Evolutionary conservation across 2,797 vertebrate genomes (phyloP).

Genomic region (Emys orbicularis): DNA sequence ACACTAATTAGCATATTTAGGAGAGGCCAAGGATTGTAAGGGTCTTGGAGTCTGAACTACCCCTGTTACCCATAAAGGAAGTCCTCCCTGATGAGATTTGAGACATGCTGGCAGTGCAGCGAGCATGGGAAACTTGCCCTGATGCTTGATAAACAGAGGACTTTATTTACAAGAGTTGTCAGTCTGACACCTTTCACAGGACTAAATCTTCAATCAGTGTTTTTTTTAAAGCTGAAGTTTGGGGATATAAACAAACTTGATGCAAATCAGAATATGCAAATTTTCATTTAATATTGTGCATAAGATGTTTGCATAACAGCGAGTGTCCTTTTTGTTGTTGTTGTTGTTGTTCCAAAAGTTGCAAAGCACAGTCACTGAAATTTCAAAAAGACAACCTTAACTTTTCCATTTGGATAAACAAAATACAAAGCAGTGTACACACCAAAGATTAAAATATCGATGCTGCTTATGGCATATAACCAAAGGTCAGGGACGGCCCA

Average conservation of each 20-base stretch:
- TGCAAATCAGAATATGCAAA: not conserved
- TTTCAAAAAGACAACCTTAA: not conserved
- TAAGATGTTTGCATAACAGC: not conserved
- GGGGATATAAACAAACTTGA: not conserved
- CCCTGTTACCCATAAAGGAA: not conserved
- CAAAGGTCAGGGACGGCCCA: not conserved
- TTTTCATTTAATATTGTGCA: not conserved
- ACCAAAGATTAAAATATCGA: not conserved
- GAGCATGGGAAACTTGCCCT: not conserved
- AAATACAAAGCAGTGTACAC: not conserved
- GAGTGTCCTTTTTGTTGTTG: not conserved
- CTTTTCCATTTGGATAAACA: not conserved
- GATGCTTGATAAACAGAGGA: not conserved
- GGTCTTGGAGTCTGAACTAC: not conserved
- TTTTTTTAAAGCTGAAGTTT: not conserved
- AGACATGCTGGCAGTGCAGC: not conserved
- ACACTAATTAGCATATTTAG: not conserved
- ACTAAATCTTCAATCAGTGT: not conserved
- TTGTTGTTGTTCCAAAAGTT: not conserved
- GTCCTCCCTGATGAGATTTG: not conserved
- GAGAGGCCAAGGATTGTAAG: not conserved
- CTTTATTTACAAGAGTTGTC: not conserved
- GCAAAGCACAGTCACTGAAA: not conserved
- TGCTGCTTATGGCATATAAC: not conserved
- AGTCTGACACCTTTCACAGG: not conserved